These are phyloP conservation scores for Sturmia bella DNA, from an alignment of 2,888 invertebrate genomes.

Conservation along the genomic window DNA sequence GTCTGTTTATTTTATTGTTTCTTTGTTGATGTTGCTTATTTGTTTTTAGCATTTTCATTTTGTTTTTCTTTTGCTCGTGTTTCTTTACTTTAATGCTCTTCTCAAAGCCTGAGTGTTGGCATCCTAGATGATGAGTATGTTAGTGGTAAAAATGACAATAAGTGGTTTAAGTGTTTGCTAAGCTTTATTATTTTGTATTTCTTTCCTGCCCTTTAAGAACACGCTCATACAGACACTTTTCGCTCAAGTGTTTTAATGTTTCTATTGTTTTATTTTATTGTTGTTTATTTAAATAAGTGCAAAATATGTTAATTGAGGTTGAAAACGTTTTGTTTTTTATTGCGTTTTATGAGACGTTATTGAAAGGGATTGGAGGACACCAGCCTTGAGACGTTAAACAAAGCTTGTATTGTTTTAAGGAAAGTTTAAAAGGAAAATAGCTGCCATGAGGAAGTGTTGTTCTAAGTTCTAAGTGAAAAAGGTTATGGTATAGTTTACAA, in stretches of 20 bases:
- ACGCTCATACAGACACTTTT: background rate
- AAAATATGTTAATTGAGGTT: slow-evolving; percentile 52
- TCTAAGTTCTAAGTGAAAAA: too few species aligned
- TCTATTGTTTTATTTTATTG: slow-evolving; percentile 42
- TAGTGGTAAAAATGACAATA: slow-evolving; percentile 67
- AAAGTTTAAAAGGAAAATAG: too few species aligned
- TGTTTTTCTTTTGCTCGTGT: background rate
- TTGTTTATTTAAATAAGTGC: slow-evolving; percentile 41
- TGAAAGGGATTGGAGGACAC: too few species aligned
- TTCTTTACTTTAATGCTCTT: background rate
- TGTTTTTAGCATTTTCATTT: slow-evolving; percentile 32
- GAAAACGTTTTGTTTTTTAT: background rate
- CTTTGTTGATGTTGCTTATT: slow-evolving; percentile 36
- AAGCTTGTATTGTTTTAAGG: too few species aligned
- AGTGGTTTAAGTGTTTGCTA: slow-evolving; percentile 64
- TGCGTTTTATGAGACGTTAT: too few species aligned
- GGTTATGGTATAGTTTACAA: too few species aligned
- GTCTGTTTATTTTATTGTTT: slow-evolving; percentile 6
- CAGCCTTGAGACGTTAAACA: too few species aligned
- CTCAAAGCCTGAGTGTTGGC: slow-evolving; percentile 57
- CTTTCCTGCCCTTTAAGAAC: background rate
- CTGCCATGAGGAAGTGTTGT: too few species aligned
- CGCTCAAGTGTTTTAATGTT: slow-evolving; percentile 49
- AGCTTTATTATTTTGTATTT: slow-evolving; percentile 45
- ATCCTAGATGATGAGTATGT: slow-evolving; percentile 52